These are phyloP conservation scores for Pimpla rufipes DNA, from an alignment of 2,888 invertebrate genomes.

Conservation along the genomic window DNA sequence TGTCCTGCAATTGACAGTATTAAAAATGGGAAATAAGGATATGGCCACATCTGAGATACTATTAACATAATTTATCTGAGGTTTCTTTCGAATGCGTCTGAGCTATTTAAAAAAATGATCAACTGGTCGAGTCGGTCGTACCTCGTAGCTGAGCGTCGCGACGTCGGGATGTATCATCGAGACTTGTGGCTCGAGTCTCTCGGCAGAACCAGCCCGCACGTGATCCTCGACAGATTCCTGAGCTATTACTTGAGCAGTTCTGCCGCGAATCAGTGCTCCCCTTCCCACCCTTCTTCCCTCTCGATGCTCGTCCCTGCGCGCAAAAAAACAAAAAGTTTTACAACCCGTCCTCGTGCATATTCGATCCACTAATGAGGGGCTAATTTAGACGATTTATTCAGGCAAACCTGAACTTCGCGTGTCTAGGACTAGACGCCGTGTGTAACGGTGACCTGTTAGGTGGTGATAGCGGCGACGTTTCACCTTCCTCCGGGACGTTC, in stretches of 20 bases:
- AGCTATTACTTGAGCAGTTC: constrained; percentile 76
- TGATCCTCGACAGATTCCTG: constrained; percentile 82
- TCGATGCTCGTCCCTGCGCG: constrained; percentile 78
- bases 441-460: constrained; percentile 88
- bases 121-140: constrained; percentile 74
- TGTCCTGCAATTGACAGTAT: no score
- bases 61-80: no score
- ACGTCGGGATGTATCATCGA: constrained; percentile 94
- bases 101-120: neutral
- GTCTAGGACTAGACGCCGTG: constrained; percentile 88
- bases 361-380: neutral
- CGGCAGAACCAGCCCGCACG: constrained; percentile 86
- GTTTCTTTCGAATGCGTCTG: no score
- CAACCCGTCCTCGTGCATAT: constrained; percentile 55
- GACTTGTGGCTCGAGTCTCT: constrained; percentile 92
- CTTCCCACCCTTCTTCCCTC: constrained; percentile 77
- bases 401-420: constrained; percentile 88
- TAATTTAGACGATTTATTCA: constrained; percentile 42
- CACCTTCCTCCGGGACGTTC: constrained; percentile 91
- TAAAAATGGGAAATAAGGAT: no score
- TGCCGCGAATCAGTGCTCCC: constrained; percentile 77
- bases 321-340: neutral
- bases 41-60: no score
- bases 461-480: constrained; percentile 88
- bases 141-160: constrained; percentile 93